Conservation (phyloP, 2,113 vertebrate genomes). For the Halichoerus grypus region DNA sequence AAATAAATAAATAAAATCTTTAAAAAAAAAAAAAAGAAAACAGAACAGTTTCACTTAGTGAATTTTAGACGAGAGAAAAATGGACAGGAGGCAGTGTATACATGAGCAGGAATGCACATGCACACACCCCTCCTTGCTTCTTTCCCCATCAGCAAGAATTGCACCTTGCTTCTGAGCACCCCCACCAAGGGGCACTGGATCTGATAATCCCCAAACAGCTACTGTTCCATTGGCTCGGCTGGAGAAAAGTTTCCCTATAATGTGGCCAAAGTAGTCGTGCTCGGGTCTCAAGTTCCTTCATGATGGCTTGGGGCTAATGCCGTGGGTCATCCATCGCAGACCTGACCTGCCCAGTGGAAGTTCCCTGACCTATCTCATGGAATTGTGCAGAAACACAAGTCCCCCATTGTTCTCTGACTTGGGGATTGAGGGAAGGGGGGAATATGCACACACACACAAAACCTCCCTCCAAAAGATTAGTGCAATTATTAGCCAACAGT, state of each 20-base stretch:
- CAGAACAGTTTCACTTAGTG: neutral
- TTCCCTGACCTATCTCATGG: conserved; percentile 51
- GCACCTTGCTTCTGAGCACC: neutral
- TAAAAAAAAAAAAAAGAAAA: neutral
- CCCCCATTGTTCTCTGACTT: conserved; percentile 65
- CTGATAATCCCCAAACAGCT: neutral
- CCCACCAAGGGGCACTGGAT: neutral
- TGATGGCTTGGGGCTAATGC: conserved; percentile 38
- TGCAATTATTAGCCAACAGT: conserved; percentile 75
- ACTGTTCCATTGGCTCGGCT: neutral
- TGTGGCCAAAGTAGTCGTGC: neutral
- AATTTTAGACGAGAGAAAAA: neutral
- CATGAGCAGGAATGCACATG: rapidly evolving
- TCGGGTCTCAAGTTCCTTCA: conserved; percentile 39
- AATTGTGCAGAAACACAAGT: conserved; percentile 61
- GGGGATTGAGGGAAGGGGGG: neutral
- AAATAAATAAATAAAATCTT: too few relatives aligned
- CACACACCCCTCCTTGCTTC: neutral
- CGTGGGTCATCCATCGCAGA: neutral
- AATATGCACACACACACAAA: neutral
- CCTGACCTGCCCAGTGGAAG: neutral
- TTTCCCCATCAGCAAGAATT: neutral
- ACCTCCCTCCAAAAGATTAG: conserved; percentile 67
- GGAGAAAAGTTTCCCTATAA: conserved; percentile 56
- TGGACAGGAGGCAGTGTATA: rapidly evolving